These are phyloP conservation scores for Bombus turneri DNA, from an alignment of 1,140 invertebrate genomes.

Conservation along the genomic window DNA sequence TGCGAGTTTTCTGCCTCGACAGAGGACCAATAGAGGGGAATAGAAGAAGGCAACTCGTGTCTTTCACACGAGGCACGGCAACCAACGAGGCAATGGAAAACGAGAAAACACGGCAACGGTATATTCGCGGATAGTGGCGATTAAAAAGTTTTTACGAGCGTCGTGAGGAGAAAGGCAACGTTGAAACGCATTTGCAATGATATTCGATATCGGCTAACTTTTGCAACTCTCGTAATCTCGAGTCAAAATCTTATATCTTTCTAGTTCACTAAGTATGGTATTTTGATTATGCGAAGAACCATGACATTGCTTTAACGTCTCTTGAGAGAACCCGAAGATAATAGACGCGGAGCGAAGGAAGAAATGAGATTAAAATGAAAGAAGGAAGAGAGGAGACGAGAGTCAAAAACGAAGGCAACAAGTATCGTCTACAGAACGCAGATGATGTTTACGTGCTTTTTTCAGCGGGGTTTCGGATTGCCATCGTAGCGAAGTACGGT, in stretches of 20 bases:
- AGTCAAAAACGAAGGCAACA: neutral
- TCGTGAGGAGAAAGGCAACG: neutral
- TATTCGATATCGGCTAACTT: conserved; percentile 34
- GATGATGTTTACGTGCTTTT: neutral
- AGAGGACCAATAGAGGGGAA: conserved; percentile 9
- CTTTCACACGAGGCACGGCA: neutral
- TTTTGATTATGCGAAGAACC: conserved; percentile 28
- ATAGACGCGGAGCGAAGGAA: neutral
- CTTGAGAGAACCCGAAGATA: neutral
- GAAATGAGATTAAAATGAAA: neutral
- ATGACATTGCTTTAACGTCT: neutral
- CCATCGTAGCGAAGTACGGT: conserved; percentile 48
- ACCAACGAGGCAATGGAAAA: too few species aligned
- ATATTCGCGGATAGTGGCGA: neutral
- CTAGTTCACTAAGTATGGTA: neutral
- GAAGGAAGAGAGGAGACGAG: neutral
- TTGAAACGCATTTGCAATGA: conserved; percentile 22
- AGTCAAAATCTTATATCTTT: conserved; percentile 14
- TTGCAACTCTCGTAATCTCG: conserved; percentile 2
- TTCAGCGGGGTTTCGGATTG: conserved; percentile 20
- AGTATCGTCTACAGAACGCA: neutral
- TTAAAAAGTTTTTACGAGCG: conserved; percentile 41
- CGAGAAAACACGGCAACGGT: neutral
- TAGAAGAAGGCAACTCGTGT: neutral
- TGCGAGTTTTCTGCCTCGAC: conserved; percentile 16